Evolutionary conservation across 2,113 vertebrate species (phyloP).

Genomic region (Hippoglossus stenolepis): DNA sequence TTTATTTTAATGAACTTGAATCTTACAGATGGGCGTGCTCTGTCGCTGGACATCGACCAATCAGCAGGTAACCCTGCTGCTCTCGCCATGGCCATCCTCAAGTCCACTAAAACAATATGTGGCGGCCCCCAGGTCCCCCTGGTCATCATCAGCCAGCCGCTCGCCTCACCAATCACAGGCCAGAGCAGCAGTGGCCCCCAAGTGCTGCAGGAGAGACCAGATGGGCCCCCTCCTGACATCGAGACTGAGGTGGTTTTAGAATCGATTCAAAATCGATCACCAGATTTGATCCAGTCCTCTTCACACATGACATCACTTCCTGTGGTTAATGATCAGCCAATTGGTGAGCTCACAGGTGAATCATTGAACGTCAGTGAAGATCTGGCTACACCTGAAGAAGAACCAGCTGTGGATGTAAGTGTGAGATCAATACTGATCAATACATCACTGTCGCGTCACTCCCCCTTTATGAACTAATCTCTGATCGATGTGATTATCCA

Average conservation of each 20-base stretch:
- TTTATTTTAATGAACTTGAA: slow-evolving; percentile 5
- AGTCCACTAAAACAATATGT: not conserved
- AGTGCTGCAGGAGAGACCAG: not conserved
- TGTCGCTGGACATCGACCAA: slow-evolving; percentile 26
- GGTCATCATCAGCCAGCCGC: slow-evolving; percentile 43
- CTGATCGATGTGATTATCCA: too few relatives aligned
- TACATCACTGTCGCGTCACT: not conserved
- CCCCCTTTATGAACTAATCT: too few relatives aligned
- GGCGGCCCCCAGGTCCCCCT: slow-evolving; percentile 8
- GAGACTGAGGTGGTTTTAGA: slow-evolving; percentile 16
- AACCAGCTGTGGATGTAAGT: slow-evolving; percentile 10
- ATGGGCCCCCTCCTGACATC: too few relatives aligned
- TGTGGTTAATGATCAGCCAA: slow-evolving; percentile 3
- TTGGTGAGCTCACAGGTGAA: not conserved
- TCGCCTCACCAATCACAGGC: slow-evolving; percentile 14
- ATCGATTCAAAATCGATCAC: not conserved
- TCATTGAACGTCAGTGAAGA: not conserved
- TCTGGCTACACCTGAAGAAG: not conserved
- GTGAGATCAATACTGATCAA: not conserved
- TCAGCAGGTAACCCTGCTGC: slow-evolving; percentile 24
- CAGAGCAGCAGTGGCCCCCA: not conserved
- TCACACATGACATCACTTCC: slow-evolving; percentile 32
- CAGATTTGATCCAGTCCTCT: not conserved
- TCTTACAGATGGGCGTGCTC: slow-evolving; percentile 21
- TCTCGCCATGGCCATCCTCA: slow-evolving; percentile 41